A percentile compares a stretch with the other conserved stretches of the same genome.
Conservation (phyloP, 2,888 invertebrate species). For the Eupithecia tripunctaria region DNA sequence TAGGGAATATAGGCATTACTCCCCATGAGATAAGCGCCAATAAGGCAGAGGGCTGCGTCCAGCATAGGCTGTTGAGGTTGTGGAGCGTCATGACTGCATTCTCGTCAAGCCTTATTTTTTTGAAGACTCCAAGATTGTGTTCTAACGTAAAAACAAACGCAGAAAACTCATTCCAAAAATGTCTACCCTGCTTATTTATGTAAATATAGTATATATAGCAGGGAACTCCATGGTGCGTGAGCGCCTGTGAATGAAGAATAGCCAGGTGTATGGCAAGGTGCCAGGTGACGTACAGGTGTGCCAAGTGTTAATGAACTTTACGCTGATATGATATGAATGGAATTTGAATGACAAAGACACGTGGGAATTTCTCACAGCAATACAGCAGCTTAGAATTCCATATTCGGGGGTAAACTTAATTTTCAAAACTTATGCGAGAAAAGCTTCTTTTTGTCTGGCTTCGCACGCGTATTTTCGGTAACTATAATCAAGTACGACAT, state of each 20-base stretch:
- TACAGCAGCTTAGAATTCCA: background rate
- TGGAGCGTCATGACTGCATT: no score
- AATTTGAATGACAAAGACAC: slow-evolving; percentile 9
- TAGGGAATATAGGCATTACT: no score
- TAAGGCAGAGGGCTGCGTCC: no score
- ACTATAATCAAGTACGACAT: no score
- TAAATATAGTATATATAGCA: background rate
- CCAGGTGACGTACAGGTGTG: slow-evolving; percentile 69
- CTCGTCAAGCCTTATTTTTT: no score
- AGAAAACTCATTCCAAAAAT: no score
- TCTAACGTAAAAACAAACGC: no score
- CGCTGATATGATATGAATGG: slow-evolving; percentile 22
- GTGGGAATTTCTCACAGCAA: background rate
- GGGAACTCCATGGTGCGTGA: slow-evolving; percentile 16
- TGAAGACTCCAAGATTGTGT: no score
- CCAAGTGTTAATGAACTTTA: slow-evolving; percentile 81
- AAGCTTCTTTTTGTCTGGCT: no score
- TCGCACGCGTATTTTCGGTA: no score
- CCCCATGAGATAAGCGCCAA: no score
- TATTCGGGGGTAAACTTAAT: background rate
- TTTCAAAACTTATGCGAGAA: background rate
- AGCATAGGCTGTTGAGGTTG: no score
- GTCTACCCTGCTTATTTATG: background rate
- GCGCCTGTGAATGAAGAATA: slow-evolving; percentile 33
- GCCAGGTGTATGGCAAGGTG: slow-evolving; percentile 46